These are phyloP conservation scores for Virgularia gustaviana DNA, from an alignment of 92 coral and sea anemone species.

Conservation along the genomic window DNA sequence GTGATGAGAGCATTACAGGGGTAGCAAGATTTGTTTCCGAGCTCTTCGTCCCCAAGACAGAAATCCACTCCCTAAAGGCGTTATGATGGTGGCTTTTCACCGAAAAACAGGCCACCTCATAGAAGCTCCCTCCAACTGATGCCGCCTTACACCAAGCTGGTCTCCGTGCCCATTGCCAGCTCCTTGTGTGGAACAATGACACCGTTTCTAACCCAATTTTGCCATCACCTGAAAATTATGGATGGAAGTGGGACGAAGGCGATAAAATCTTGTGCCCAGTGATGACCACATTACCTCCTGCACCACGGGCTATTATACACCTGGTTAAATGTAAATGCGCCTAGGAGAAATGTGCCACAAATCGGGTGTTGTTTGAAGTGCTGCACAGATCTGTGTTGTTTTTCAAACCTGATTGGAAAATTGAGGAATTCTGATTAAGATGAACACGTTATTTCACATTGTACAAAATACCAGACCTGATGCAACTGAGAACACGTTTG, in stretches of 20 bases:
- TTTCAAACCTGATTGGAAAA: no score
- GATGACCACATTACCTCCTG: conserved; percentile 17
- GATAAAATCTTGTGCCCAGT: conserved; percentile 4
- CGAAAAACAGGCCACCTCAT: conserved; percentile 54
- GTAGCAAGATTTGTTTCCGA: conserved; percentile 51
- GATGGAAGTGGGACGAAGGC: conserved; percentile 30
- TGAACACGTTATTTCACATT: no score
- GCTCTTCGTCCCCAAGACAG: conserved; percentile 41
- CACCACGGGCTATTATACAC: conserved; percentile 16
- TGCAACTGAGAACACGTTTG: no score
- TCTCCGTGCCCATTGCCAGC: no score
- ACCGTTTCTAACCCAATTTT: conserved; percentile 39
- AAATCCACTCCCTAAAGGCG: conserved; percentile 10
- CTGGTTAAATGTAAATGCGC: conserved; percentile 1
- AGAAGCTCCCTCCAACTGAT: conserved; percentile 45
- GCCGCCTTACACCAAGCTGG: conserved; percentile 38
- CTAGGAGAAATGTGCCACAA: conserved; percentile 3
- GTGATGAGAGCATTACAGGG: conserved; percentile 40
- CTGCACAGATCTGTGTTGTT: conserved; percentile 26
- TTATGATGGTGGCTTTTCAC: conserved; percentile 50
- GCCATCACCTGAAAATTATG: conserved; percentile 52
- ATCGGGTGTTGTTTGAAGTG: conserved; percentile 6
- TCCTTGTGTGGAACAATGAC: no score
- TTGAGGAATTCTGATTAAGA: no score
- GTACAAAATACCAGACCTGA: no score